Conservation (phyloP, 2,113 vertebrate genomes). For the Anoura caudifer region DNA sequence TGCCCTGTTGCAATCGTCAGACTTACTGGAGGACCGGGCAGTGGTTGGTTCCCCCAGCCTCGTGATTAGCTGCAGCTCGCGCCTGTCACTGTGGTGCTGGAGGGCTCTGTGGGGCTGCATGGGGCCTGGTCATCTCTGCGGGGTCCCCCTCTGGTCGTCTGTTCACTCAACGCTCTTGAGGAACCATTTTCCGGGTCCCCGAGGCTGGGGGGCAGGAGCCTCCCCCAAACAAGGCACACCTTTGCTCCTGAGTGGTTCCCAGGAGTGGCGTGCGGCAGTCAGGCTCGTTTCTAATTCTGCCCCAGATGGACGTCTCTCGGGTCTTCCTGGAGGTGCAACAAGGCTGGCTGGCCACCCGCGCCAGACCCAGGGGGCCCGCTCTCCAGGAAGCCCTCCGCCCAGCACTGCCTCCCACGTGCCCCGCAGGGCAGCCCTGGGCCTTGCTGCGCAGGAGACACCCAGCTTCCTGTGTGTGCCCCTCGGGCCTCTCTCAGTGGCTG, state of each 20-base stretch:
- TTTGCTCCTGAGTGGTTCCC: not conserved
- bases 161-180: not conserved
- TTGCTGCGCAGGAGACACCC: not conserved
- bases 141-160: accelerated
- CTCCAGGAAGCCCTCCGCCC: not conserved
- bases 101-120: not conserved
- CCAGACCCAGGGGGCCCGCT: not conserved
- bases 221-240: accelerated
- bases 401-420: not conserved
- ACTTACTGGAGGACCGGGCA: not conserved
- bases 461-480: not conserved
- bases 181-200: not conserved
- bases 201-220: accelerated
- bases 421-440: too few relatives aligned
- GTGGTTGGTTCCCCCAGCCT: not conserved
- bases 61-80: accelerated
- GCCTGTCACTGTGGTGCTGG: accelerated
- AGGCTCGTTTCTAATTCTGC: not conserved
- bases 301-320: not conserved
- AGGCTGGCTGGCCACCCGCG: not conserved
- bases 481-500: not conserved
- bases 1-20: accelerated
- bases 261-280: accelerated
- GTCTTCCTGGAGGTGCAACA: not conserved
- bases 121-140: accelerated